phyloP scores from a whole-genome alignment of 2,113 vertebrate genomes.

The Silurus glanis region DNA sequence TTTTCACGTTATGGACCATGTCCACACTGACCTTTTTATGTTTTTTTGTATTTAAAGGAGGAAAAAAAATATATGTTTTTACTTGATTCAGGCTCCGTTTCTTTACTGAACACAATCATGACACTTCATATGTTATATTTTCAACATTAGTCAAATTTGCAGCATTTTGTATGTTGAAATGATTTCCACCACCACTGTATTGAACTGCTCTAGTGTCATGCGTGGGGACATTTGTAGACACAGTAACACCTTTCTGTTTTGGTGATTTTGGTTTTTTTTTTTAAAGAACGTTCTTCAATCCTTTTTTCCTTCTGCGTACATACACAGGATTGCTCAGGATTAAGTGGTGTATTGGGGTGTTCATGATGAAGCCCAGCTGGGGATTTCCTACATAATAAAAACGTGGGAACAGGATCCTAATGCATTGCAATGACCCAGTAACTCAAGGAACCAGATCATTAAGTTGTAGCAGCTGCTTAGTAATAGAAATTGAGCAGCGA shows the following conservation, averaged over 20 bases:
- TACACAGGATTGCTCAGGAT: background rate
- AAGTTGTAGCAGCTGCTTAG: background rate
- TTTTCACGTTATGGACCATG: slow-evolving; percentile 29
- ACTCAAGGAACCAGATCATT: too few relatives aligned
- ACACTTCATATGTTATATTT: background rate
- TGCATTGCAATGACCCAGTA: background rate
- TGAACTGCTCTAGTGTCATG: background rate
- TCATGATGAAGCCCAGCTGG: background rate
- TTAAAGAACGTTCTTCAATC: background rate
- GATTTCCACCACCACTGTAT: background rate
- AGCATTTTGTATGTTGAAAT: background rate
- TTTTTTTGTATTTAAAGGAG: slow-evolving; percentile 9
- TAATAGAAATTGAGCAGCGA: background rate
- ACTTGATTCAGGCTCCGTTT: background rate
- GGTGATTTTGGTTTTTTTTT: background rate
- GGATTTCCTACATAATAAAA: background rate
- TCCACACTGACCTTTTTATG: slow-evolving; percentile 34
- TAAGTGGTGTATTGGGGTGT: background rate
- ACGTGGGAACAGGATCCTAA: background rate
- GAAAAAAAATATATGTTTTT: slow-evolving; percentile 3
- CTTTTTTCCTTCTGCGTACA: background rate
- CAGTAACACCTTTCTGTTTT: background rate
- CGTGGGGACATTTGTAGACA: background rate
- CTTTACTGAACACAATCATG: background rate
- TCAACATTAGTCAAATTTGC: background rate